Base-by-base conservation (phyloP, 2,797 vertebrate species). In the Alcedo quadribrachys region DNA sequence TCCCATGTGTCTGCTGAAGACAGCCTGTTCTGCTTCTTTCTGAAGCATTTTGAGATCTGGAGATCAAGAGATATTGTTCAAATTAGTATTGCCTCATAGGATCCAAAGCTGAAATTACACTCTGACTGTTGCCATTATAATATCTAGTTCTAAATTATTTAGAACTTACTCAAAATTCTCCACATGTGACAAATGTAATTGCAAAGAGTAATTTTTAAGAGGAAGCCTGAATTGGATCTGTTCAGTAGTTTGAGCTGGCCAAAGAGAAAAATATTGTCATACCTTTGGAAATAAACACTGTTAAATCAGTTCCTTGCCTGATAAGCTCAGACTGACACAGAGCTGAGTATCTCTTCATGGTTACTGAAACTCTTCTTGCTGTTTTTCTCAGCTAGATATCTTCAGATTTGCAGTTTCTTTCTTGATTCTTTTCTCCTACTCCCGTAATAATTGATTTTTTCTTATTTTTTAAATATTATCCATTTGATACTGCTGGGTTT, bases 221-320 rank as follows among this genome's bases (percentile, higher is more conserved):
- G 45, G 57, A 77, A 33, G 45, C 40, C 70, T 93, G 76, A 81
- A 24, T 53, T 5, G 6, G 24, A 48, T 93, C 62, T 81, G 33
- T 51, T 79, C 24, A 24, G 50, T 35, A 54, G 58, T 81, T 84
- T 75, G 43, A 79, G 40, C 79, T 81, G 76, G 71, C 66, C 40
- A 54, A 83, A 78, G 77, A 74, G 69, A 81, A 58, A 89, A 93
- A 81, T 73, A 40, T 37, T 19, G 0, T 76, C n/a, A 51, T 91
- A 76, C 60, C 61, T 94, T 93, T 92, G 67, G 89, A 83, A 95
- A 84, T 89, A 86, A 85, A 74, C 25, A 28, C 46, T 43, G 51
- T 84, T 69, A 85, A 81, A 81, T 86, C 8, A 61, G 81, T 92
- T 94, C 53, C 62, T 78, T 87, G 32, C 37, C 45, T 0, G 0